Evolutionary conservation across 2,888 invertebrate species (phyloP).

Genomic region (Autographa gamma): DNA sequence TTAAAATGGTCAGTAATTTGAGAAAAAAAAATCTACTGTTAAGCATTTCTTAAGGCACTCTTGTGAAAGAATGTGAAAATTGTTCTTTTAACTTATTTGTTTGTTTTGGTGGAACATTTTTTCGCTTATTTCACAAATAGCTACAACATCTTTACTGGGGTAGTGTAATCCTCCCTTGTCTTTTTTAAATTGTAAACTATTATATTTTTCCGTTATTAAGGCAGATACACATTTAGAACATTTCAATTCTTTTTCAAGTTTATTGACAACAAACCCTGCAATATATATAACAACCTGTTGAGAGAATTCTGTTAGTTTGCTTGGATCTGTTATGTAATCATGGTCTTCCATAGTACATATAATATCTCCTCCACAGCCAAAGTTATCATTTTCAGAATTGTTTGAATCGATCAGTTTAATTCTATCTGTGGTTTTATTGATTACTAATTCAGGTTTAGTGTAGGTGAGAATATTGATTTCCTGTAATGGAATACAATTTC

Average conservation of each 20-base stretch:
- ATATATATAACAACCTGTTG: slow-evolving; percentile 13
- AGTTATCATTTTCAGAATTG: not conserved
- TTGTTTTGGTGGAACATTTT: slow-evolving; percentile 11
- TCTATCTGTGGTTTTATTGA: not conserved
- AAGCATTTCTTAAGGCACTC: slow-evolving; percentile 11
- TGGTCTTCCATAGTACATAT: no score
- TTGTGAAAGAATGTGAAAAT: slow-evolving; percentile 7
- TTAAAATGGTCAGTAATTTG: not conserved
- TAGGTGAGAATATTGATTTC: slow-evolving; percentile 1
- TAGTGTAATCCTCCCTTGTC: slow-evolving; percentile 8
- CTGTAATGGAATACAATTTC: slow-evolving; percentile 1
- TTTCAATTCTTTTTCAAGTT: slow-evolving; percentile 12
- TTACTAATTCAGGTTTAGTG: not conserved
- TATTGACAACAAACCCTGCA: slow-evolving; percentile 13
- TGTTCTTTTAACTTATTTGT: not conserved
- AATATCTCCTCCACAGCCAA: no score
- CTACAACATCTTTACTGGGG: slow-evolving; percentile 15
- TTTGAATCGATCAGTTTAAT: not conserved
- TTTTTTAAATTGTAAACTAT: slow-evolving; percentile 7
- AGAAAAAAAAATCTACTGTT: slow-evolving; percentile 2
- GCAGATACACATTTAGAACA: slow-evolving; percentile 5
- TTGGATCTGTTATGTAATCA: no score
- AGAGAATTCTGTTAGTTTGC: slow-evolving; percentile 10
- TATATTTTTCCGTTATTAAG: slow-evolving; percentile 6
- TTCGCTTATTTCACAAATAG: slow-evolving; percentile 11